A percentile compares a stretch with the other conserved stretches of the same genome.
These are phyloP conservation scores for Pollenia labialis DNA, from an alignment of 2,888 invertebrate species.

Conservation along the genomic window DNA sequence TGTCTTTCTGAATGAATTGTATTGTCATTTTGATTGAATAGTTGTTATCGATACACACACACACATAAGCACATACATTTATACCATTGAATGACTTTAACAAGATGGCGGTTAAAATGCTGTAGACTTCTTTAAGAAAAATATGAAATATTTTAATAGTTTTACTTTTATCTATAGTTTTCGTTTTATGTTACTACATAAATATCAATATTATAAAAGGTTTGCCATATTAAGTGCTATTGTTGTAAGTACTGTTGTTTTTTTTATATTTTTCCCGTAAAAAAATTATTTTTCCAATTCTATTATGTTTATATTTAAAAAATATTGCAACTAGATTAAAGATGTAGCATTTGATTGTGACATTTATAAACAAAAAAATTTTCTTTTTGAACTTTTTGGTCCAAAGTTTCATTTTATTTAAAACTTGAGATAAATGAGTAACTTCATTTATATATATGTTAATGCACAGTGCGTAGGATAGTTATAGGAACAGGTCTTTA, in stretches of 20 bases:
- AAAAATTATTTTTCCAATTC: constrained; percentile 20
- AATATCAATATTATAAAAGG: constrained; percentile 1
- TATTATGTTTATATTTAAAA: constrained; percentile 18
- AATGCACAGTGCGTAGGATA: background rate
- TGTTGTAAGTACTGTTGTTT: background rate
- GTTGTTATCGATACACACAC: constrained; percentile 68
- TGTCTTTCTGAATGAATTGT: constrained; percentile 57
- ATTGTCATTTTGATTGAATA: constrained; percentile 75
- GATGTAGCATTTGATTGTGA: constrained; percentile 78
- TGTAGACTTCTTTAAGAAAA: constrained; percentile 17
- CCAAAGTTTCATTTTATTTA: background rate
- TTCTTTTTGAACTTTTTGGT: constrained; percentile 62
- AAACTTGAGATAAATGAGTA: background rate
- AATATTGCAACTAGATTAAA: constrained; percentile 70
- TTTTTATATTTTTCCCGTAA: background rate
- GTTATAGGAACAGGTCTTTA: background rate
- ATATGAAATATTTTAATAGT: background rate
- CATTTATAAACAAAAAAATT: constrained; percentile 80
- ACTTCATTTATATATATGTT: background rate
- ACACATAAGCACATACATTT: constrained; percentile 21
- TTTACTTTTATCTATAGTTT: background rate
- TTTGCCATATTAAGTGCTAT: constrained; percentile 34
- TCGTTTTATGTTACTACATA: background rate
- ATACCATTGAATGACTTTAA: constrained; percentile 42
- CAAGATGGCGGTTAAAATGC: constrained; percentile 65